Evolutionary conservation across 2,888 invertebrate genomes (phyloP).

Genomic region (Serripes groenlandicus): DNA sequence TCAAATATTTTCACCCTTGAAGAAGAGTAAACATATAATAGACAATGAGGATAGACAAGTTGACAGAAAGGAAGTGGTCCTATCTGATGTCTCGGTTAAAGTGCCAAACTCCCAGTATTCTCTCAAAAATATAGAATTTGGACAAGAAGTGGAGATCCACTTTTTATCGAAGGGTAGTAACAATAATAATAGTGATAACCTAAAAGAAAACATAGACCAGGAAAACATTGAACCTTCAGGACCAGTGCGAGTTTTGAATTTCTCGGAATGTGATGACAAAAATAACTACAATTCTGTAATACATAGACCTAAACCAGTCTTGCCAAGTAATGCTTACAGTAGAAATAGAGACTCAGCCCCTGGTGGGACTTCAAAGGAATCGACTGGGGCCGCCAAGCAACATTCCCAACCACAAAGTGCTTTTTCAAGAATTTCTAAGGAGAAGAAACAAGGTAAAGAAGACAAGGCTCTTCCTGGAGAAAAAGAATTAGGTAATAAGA

Average conservation of each 20-base stretch:
- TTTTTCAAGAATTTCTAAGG: slow-evolving; percentile 61
- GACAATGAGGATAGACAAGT: background rate
- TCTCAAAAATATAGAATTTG: slow-evolving; percentile 48
- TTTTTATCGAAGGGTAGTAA: slow-evolving; percentile 40
- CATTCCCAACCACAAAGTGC: slow-evolving; percentile 57
- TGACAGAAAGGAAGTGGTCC: slow-evolving; percentile 38
- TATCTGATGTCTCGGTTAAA: slow-evolving; percentile 58
- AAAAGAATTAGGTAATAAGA: slow-evolving; percentile 63
- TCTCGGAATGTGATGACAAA: slow-evolving; percentile 55
- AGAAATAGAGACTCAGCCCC: slow-evolving; percentile 34
- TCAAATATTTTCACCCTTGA: slow-evolving; percentile 5
- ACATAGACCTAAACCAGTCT: slow-evolving; percentile 68
- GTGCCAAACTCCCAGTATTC: slow-evolving; percentile 33
- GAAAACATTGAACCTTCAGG: slow-evolving; percentile 67
- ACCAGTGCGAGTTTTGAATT: slow-evolving; percentile 61
- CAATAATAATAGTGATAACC: slow-evolving; percentile 18
- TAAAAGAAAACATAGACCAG: slow-evolving; percentile 30
- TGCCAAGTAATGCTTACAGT: slow-evolving; percentile 51
- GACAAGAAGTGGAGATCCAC: slow-evolving; percentile 63
- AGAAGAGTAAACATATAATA: background rate
- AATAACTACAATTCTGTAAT: slow-evolving; percentile 53
- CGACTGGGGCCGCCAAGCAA: slow-evolving; percentile 36
- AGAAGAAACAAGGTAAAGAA: slow-evolving; percentile 39
- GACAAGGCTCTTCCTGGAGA: slow-evolving; percentile 68
- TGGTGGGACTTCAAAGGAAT: slow-evolving; percentile 46